These are phyloP conservation scores for Botia almorhae DNA, from an alignment of 2,797 vertebrate genomes.

Conservation along the genomic window DNA sequence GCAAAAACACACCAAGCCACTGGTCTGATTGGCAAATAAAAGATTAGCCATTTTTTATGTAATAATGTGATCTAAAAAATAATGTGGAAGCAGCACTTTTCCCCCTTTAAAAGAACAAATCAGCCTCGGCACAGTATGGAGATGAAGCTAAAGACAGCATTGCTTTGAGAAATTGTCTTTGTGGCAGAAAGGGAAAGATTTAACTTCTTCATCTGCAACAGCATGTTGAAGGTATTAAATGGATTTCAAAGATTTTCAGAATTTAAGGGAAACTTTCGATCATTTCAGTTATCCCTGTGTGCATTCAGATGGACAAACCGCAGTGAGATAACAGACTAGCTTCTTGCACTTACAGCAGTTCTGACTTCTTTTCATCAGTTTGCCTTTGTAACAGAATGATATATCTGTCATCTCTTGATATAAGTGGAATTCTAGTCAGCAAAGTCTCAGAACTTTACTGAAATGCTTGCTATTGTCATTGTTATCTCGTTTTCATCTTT, in stretches of 20 bases:
- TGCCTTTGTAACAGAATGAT: slow-evolving; percentile 29
- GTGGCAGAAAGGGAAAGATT: slow-evolving; percentile 26
- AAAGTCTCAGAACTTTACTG: slow-evolving; percentile 11
- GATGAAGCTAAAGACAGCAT: slow-evolving; percentile 30
- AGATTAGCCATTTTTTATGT: background rate
- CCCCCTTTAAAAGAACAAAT: background rate
- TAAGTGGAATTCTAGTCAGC: slow-evolving; percentile 8
- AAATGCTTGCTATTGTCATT: slow-evolving; percentile 13
- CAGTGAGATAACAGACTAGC: slow-evolving; percentile 33
- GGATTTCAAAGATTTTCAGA: slow-evolving; percentile 29
- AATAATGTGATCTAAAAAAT: slow-evolving; percentile 24
- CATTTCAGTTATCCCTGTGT: slow-evolving; percentile 41
- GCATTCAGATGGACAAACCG: slow-evolving; percentile 36
- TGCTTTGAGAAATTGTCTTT: slow-evolving; percentile 26
- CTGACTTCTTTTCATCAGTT: slow-evolving; percentile 39
- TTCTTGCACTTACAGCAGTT: slow-evolving; percentile 41
- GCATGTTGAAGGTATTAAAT: slow-evolving; percentile 7
- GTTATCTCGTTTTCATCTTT: slow-evolving; percentile 3
- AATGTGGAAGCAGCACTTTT: slow-evolving; percentile 16
- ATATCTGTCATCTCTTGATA: slow-evolving; percentile 20
- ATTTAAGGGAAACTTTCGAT: slow-evolving; percentile 40
- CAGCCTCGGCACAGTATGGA: slow-evolving; percentile 22
- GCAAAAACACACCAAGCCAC: slow-evolving; percentile 14
- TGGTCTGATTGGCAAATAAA: slow-evolving; percentile 8
- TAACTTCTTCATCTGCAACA: slow-evolving; percentile 10